These are phyloP conservation scores for Porites rus DNA, from an alignment of 92 coral and sea anemone genomes.

Conservation along the genomic window DNA sequence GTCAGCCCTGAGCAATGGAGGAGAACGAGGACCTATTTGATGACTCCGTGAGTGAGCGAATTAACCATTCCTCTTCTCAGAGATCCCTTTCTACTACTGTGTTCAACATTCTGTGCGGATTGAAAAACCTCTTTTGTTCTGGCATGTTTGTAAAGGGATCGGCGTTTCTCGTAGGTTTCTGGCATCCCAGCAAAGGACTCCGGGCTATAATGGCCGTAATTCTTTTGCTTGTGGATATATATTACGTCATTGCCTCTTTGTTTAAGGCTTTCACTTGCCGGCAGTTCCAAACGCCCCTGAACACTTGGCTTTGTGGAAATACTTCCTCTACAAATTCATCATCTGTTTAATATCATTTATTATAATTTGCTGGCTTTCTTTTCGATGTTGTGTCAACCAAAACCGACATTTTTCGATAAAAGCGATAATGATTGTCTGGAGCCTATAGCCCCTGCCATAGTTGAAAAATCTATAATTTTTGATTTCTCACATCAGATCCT, in stretches of 20 bases:
- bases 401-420: too few relatives aligned
- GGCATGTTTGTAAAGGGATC: conserved; percentile 57
- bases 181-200: conserved; percentile 62
- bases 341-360: too few relatives aligned
- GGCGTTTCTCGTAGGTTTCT: conserved; percentile 61
- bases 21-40: conserved; percentile 10
- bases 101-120: neutral
- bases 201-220: conserved; percentile 47
- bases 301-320: conserved; percentile 53
- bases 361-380: too few relatives aligned
- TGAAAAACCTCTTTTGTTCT: conserved; percentile 35
- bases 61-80: neutral
- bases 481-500: too few relatives aligned
- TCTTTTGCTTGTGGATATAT: conserved; percentile 42
- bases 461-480: too few relatives aligned
- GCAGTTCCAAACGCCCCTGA: conserved; percentile 25
- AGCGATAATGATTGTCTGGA: too few relatives aligned
- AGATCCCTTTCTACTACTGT: neutral
- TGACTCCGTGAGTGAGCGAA: conserved; percentile 3
- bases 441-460: too few relatives aligned
- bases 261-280: conserved; percentile 49
- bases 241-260: conserved; percentile 37
- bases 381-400: too few relatives aligned
- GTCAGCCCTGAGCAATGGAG: neutral
- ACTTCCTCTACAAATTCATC: conserved; percentile 11